Percentiles rank a stretch among this genome's conserved stretches.
Conservation (phyloP, 2,113 vertebrate species). For the Apeltes quadracus region DNA sequence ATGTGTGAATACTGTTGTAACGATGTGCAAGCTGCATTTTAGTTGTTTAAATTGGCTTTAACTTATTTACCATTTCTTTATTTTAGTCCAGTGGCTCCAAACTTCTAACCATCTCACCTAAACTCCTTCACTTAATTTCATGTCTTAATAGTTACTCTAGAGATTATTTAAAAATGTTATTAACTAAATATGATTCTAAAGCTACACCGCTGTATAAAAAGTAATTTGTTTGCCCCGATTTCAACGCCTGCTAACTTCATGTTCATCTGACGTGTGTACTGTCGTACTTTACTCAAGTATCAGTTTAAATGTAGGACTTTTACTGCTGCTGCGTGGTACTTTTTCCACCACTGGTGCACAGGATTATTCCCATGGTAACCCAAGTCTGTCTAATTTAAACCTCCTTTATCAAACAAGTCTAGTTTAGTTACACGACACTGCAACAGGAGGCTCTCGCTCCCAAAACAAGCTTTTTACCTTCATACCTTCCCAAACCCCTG, state of each 20-base stretch:
- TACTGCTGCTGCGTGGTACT: neutral
- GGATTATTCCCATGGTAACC: neutral
- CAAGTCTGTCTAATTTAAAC: neutral
- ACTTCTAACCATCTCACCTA: no score
- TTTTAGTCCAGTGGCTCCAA: neutral
- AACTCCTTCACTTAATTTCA: neutral
- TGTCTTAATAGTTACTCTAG: neutral
- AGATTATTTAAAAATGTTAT: neutral
- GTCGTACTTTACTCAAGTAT: neutral
- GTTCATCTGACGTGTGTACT: neutral
- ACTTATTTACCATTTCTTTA: neutral
- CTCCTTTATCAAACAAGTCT: neutral
- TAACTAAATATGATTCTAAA: neutral
- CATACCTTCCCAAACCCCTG: neutral
- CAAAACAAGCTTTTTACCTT: constrained; percentile 5
- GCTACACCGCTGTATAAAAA: neutral
- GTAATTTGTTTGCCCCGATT: neutral
- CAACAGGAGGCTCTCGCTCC: constrained; percentile 17
- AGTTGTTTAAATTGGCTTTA: neutral
- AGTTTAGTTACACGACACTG: constrained; percentile 16
- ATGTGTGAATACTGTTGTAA: neutral
- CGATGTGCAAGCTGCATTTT: neutral
- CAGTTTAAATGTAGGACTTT: neutral
- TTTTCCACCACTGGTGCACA: neutral
- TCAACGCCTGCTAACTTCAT: no score